Evolutionary conservation across 2,113 vertebrate genomes (phyloP), one percentile per base, ranked within the genome.

Genomic region (Mormyrus iriodes): DNA sequence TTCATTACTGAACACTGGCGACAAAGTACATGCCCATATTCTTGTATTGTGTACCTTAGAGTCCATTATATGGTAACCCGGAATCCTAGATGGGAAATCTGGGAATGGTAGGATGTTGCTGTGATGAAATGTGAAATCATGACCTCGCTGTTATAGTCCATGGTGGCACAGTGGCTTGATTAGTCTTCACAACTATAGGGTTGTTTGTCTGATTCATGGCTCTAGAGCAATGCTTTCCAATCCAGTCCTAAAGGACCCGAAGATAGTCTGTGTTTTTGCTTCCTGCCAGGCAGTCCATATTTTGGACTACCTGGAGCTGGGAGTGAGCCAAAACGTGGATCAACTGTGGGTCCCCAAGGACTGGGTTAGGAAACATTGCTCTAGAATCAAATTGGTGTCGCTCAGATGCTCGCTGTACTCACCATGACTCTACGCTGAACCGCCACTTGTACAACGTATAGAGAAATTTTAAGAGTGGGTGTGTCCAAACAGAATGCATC

Each of bases 1-100:
- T 84, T 89, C 76, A 85, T 89, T 13, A 48, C 79, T 53, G 88
- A 82, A 76, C 21, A 82, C 49, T 58, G 73, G 51, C 73, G 10
- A 35, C 10, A 21, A 48, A 42, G 44, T 84, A 52, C 39, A 15
- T 65, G 53, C 39, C 52, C 2, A 17, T 58, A 48, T 12, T 52
- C 31, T 19, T 86, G 27, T 39, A 9, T n/a, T 42, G 39, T 87
- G 39, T 46, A 87, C 53, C 86, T 42, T 44, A 35, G 17, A 46
- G 9, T 12, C 4, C 2, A 42, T 61, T 8, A 17, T 15, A 21
- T 44, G 42, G 79, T 6, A 84, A 84, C 44, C 76, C 44, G 48
- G 2, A 84, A 46, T 24, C 82, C 42, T 84, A 46, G 6, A n/a
- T 39, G 35, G 69, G 35, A 73, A 39, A 17, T 73, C 69, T 35